phyloP scores from a whole-genome alignment of 1,140 invertebrate species.

The Chrysopa pallens region DNA sequence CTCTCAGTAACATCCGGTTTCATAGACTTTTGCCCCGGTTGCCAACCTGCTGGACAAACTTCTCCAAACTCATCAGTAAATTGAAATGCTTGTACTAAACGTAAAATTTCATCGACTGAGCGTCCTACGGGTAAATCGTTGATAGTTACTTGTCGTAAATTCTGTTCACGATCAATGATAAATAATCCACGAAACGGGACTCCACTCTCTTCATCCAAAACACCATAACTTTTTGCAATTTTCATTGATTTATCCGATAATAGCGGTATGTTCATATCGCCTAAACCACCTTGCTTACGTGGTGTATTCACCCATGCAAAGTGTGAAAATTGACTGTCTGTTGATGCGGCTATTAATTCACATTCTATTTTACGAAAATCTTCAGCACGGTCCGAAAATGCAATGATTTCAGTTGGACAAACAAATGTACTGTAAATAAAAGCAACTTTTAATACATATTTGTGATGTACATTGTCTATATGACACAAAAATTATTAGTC shows the following conservation, averaged over 20 bases:
- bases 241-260: conserved; percentile 82
- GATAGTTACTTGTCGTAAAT: conserved; percentile 48
- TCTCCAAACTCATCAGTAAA: conserved; percentile 45
- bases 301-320: conserved; percentile 93
- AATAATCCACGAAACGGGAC: conserved; percentile 41
- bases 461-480: neutral
- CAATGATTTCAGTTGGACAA: conserved; percentile 92
- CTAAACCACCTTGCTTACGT: conserved; percentile 86
- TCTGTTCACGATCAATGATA: conserved; percentile 45
- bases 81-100: conserved; percentile 51
- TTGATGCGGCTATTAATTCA: conserved; percentile 71
- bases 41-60: conserved; percentile 55
- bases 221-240: conserved; percentile 75
- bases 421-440: conserved; percentile 61
- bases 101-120: conserved; percentile 46
- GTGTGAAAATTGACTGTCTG: conserved; percentile 82
- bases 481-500: neutral
- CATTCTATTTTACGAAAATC: conserved; percentile 75
- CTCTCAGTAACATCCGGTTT: neutral
- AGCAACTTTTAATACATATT: conserved; percentile 4
- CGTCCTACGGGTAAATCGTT: conserved; percentile 53
- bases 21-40: conserved; percentile 29
- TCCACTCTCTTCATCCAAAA: conserved; percentile 36
- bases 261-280: conserved; percentile 89
- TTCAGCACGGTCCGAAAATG: conserved; percentile 68